These are phyloP conservation scores for Enteromius argenteus DNA, from an alignment of 2,797 vertebrate species.

Conservation along the genomic window DNA sequence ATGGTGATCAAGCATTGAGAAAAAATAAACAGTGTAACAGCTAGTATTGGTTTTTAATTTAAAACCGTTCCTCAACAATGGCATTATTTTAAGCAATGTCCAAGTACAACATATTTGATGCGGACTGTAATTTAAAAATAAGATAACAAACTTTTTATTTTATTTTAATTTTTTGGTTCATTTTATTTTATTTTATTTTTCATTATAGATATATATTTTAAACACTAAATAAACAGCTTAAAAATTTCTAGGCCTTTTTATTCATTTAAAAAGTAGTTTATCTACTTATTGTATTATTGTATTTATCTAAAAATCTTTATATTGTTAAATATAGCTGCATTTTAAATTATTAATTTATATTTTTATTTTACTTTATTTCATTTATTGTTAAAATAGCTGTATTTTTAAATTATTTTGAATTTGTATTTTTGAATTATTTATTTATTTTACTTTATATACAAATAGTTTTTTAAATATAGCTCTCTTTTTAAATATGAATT, in stretches of 20 bases:
- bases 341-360: not conserved
- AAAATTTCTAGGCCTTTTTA: not conserved
- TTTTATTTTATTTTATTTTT: not conserved
- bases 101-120: not conserved
- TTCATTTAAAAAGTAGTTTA: not conserved
- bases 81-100: not conserved
- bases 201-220: not conserved
- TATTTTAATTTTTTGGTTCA: too few relatives aligned
- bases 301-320: not conserved
- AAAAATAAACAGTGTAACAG: constrained; percentile 14
- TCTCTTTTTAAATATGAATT: not conserved
- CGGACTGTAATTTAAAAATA: not conserved
- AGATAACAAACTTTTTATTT: not conserved
- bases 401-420: not conserved
- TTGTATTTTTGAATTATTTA: too few relatives aligned
- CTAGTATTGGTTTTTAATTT: not conserved
- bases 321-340: not conserved
- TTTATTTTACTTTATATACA: not conserved
- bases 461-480: not conserved
- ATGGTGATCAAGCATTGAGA: not conserved
- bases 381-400: not conserved
- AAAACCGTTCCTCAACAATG: not conserved
- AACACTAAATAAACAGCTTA: not conserved
- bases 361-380: not conserved
- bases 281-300: not conserved